Evolutionary conservation across 2,888 invertebrate genomes (phyloP), one percentile per base, ranked within the genome.

Genomic region (Netelia inedita): DNA sequence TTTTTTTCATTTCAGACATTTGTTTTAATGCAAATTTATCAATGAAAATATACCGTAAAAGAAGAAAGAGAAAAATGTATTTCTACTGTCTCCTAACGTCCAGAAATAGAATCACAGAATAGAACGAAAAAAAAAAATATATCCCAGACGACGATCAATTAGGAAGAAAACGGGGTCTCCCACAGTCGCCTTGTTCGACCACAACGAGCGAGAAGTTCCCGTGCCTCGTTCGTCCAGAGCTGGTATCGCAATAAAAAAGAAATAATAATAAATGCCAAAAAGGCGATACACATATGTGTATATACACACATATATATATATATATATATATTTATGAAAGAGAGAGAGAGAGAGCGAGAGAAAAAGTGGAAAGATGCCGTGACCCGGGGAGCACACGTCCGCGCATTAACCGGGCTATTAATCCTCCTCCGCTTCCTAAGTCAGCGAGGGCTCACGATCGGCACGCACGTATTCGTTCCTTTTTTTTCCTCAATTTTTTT

Each of bases 371-470:
- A 83, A 79, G 71, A 80, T 84, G 78, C 82, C 85, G 86, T 86
- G 85, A 84, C 86, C 85, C 84, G 82, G 53, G 68, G 79, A 83
- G 86, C 85, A 85, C 83, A 86, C 83, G 85, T 86, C 73, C 80
- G 79, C 80, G 87, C 85, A 84, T 85, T 86, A 86, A 86, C 83
- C 83, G 87, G 82, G 83, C 85, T 81, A 87, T 87, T 87, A 87
- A 87, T 87, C 85, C 85, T 87, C 86, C 82, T 82, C 79, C 86
- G 85, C 82, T 84, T 86, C 85, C 81, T 82, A 81, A 85, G 85
- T 85, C 85, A 59, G 50, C 65, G 71, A 69, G 57, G 68, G 74
- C 74, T 72, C 83, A 71, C 83, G 82, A 81, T 81, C 83, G 79
- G 83, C 83, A 82, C 82, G 85, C 80, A 80, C 83, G 81, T 63